These are phyloP conservation scores for Bufotes viridis DNA, from an alignment of 2,797 vertebrate species.

Conservation along the genomic window DNA sequence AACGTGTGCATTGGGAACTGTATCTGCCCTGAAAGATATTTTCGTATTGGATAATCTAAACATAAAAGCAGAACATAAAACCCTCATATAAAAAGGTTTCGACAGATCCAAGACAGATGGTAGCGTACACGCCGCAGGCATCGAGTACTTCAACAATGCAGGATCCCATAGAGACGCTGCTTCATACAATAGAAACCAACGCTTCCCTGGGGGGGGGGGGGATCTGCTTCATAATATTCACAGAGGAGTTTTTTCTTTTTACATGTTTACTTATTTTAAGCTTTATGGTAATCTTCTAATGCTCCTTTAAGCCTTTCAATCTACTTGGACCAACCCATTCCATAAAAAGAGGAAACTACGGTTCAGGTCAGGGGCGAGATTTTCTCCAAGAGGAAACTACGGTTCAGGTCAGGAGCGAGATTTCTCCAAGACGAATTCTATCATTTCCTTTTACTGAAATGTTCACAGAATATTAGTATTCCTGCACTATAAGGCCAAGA, in stretches of 20 bases:
- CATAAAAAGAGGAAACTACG: too few species aligned
- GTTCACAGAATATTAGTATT: not conserved
- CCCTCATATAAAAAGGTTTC: not conserved
- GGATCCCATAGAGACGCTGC: not conserved
- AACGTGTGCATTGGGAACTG: conserved; percentile 36
- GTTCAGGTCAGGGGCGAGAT: too few species aligned
- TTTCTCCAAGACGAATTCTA: not conserved
- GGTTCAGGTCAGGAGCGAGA: too few species aligned
- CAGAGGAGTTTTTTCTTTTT: too few species aligned
- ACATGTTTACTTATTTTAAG: too few species aligned
- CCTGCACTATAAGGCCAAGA: not conserved
- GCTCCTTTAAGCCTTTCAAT: too few species aligned
- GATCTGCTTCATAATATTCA: not conserved
- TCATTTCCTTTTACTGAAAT: not conserved
- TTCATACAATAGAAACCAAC: not conserved
- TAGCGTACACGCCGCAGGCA: not conserved
- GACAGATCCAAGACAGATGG: not conserved
- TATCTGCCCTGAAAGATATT: conserved; percentile 20
- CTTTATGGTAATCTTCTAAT: too few species aligned
- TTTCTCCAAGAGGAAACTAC: too few species aligned
- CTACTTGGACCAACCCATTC: too few species aligned
- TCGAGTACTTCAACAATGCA: not conserved
- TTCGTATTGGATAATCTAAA: not conserved
- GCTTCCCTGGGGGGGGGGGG: not conserved
- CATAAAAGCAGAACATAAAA: not conserved